Evolutionary conservation across 2,888 invertebrate genomes (phyloP).

Genomic region (Apotomis capreana): DNA sequence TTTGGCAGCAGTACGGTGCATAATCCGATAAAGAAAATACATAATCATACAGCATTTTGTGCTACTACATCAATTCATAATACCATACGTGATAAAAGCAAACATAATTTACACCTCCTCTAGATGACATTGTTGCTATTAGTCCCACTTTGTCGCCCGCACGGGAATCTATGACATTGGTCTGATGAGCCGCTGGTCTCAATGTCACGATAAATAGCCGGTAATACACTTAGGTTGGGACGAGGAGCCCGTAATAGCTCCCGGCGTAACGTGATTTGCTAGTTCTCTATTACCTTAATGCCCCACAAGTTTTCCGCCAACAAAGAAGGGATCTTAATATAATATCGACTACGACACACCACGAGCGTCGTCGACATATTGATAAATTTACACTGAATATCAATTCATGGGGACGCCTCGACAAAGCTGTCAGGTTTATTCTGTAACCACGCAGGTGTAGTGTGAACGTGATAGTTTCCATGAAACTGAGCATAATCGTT

Average conservation of each 20-base stretch:
- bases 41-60: too few species aligned
- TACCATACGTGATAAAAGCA: constrained; percentile 2
- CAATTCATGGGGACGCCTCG: constrained; percentile 16
- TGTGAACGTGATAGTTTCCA: constrained; percentile 33
- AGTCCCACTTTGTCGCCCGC: constrained; percentile 26
- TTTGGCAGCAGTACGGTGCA: too few species aligned
- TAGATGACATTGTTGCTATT: constrained; percentile 21
- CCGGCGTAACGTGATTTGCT: constrained; percentile 76
- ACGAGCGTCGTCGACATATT: constrained; percentile 28
- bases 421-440: constrained; percentile 17
- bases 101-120: constrained; percentile 26
- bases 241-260: constrained; percentile 67
- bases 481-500: constrained; percentile 27
- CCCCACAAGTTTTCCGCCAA: constrained; percentile 70
- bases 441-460: constrained; percentile 13
- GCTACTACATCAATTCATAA: background rate
- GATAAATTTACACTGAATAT: constrained; percentile 37
- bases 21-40: too few species aligned
- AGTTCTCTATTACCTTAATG: constrained; percentile 74
- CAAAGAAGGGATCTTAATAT: constrained; percentile 73
- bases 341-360: constrained; percentile 60
- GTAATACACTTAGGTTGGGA: constrained; percentile 72
- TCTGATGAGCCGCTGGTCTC: constrained; percentile 64
- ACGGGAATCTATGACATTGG: constrained; percentile 52
- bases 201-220: constrained; percentile 74